These are phyloP conservation scores for Jordanella pulchra DNA, from an alignment of 2,797 vertebrate genomes.

Conservation along the genomic window DNA sequence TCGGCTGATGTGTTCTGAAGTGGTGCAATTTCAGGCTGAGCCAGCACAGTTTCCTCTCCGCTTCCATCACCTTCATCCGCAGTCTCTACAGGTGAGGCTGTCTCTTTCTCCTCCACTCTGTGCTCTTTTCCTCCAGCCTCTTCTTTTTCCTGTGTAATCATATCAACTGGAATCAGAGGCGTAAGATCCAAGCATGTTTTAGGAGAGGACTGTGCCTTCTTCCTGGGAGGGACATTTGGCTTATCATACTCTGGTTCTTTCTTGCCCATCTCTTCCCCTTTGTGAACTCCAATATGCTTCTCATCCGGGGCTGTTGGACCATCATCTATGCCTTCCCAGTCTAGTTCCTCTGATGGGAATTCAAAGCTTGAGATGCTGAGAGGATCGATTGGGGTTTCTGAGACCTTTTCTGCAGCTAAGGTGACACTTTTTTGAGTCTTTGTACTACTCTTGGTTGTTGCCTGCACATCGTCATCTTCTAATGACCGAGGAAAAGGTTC, in stretches of 20 bases:
- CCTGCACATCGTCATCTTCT: constrained; percentile 42
- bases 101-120: constrained; percentile 67
- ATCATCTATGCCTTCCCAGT: constrained; percentile 59
- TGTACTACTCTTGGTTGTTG: constrained; percentile 29
- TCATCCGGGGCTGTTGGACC: constrained; percentile 10
- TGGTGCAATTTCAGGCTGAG: not conserved
- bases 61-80: constrained; percentile 64
- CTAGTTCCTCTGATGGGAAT: constrained; percentile 63
- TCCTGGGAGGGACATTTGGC: constrained; percentile 66
- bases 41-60: constrained; percentile 31
- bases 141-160: constrained; percentile 36
- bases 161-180: constrained; percentile 66
- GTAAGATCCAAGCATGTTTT: constrained; percentile 73
- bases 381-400: constrained; percentile 35
- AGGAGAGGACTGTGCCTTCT: constrained; percentile 41
- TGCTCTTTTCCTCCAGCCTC: constrained; percentile 57
- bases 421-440: constrained; percentile 50
- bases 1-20: constrained; percentile 7
- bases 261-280: constrained; percentile 21
- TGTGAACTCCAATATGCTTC: not conserved
- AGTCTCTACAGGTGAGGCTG: constrained; percentile 62
- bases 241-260: constrained; percentile 31
- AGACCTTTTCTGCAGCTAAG: constrained; percentile 20
- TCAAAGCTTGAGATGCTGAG: constrained; percentile 45
- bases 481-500: constrained; percentile 48